Evolutionary conservation across 2,888 invertebrate genomes (phyloP).

Genomic region (Eupithecia subumbrata): DNA sequence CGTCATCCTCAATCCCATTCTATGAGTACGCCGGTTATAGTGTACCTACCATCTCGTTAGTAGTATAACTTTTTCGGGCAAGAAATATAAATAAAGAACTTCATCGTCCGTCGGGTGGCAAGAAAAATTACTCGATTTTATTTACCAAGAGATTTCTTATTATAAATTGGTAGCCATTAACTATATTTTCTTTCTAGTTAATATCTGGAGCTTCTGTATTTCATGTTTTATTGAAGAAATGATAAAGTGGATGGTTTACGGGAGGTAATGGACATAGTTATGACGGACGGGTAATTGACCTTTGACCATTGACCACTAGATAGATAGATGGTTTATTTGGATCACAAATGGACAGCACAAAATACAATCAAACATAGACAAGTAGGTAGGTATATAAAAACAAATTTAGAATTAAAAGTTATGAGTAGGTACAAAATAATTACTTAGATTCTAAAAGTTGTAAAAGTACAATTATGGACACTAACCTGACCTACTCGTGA

Average conservation of each 20-base stretch:
- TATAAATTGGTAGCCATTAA: constrained; percentile 36
- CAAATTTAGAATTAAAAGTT: too few relatives aligned
- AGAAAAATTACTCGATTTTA: constrained; percentile 34
- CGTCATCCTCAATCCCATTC: too few relatives aligned
- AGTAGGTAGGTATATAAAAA: too few relatives aligned
- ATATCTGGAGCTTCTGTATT: constrained; percentile 15
- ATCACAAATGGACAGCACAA: too few relatives aligned
- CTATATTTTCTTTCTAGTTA: constrained; percentile 25
- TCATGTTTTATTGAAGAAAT: constrained; percentile 15
- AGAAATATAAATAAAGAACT: constrained; percentile 28
- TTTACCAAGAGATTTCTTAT: constrained; percentile 33
- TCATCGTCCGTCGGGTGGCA: constrained; percentile 30
- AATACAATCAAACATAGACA: too few relatives aligned
- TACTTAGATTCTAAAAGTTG: too few relatives aligned
- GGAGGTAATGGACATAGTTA: not conserved
- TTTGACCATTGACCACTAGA: not conserved
- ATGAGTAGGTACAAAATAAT: too few relatives aligned
- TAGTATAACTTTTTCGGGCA: constrained; percentile 17
- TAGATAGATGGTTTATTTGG: too few relatives aligned
- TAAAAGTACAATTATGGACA: too few relatives aligned
- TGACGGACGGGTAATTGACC: not conserved
- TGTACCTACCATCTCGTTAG: too few relatives aligned
- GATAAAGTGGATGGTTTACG: not conserved
- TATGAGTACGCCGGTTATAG: too few relatives aligned
- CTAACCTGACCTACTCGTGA: too few relatives aligned